phyloP scores from a whole-genome alignment of 2,888 invertebrate genomes.

The Dryobota labecula region DNA sequence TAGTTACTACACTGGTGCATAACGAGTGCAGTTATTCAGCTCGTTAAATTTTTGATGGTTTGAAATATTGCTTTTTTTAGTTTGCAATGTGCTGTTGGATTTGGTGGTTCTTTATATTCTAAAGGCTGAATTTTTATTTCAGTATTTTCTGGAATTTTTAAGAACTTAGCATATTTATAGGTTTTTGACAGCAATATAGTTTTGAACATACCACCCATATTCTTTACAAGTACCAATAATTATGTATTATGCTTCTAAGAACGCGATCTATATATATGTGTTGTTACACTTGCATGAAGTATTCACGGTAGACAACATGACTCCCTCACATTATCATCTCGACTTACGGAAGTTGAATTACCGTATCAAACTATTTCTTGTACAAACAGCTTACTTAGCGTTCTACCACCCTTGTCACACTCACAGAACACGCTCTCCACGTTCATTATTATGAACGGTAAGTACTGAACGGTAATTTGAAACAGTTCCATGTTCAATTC shows the following conservation, averaged over 20 bases:
- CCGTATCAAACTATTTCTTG: slow-evolving; percentile 82
- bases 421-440: slow-evolving; percentile 48
- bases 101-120: slow-evolving; percentile 32
- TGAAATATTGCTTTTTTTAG: slow-evolving; percentile 54
- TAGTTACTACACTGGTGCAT: slow-evolving; percentile 82
- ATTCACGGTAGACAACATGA: slow-evolving; percentile 75
- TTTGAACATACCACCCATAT: slow-evolving; percentile 1
- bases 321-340: slow-evolving; percentile 79
- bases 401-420: slow-evolving; percentile 73
- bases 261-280: slow-evolving; percentile 15
- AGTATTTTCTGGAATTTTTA: background rate
- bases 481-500: slow-evolving; percentile 64
- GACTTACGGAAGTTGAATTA: slow-evolving; percentile 84
- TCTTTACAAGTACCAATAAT: background rate
- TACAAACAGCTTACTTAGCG: slow-evolving; percentile 75
- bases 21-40: slow-evolving; percentile 67
- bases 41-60: slow-evolving; percentile 66
- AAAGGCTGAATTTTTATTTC: background rate
- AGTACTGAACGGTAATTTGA: slow-evolving; percentile 56
- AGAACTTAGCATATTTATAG: background rate
- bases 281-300: slow-evolving; percentile 27
- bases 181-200: background rate
- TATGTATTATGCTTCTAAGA: slow-evolving; percentile 15
- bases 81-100: slow-evolving; percentile 30
- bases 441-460: slow-evolving; percentile 24